These are phyloP conservation scores for Enteromius radiatus DNA, from an alignment of 2,797 vertebrate species.

Conservation along the genomic window DNA sequence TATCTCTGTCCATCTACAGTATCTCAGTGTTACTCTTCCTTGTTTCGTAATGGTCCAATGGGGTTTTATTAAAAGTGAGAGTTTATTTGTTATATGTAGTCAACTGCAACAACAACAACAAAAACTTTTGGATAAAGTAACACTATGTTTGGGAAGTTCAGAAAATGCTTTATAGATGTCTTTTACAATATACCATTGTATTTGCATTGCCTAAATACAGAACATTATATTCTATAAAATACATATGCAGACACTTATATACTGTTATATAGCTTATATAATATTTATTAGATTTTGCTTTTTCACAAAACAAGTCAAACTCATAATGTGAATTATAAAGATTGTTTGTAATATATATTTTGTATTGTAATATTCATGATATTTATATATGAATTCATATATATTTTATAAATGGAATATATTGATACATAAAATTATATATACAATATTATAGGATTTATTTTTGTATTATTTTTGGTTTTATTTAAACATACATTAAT, in stretches of 20 bases:
- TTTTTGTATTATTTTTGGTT: background rate
- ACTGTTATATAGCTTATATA: background rate
- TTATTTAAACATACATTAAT: background rate
- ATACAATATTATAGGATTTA: background rate
- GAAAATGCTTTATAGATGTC: background rate
- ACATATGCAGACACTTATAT: background rate
- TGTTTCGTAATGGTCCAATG: slow-evolving; percentile 58
- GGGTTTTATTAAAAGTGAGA: slow-evolving; percentile 25
- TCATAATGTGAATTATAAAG: background rate
- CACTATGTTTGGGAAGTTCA: background rate
- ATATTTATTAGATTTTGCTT: background rate
- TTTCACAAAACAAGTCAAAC: background rate
- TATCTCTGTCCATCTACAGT: slow-evolving; percentile 51
- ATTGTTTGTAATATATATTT: background rate
- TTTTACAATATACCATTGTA: background rate
- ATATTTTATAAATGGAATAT: background rate
- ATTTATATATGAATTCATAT: background rate
- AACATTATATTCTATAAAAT: background rate
- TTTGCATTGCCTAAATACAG: too few species aligned
- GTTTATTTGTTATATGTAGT: slow-evolving; percentile 3
- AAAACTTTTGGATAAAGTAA: background rate
- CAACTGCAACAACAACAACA: background rate
- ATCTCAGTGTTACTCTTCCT: slow-evolving; percentile 63
- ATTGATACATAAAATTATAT: background rate
- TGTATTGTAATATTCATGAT: background rate